Evolutionary conservation across 2,113 vertebrate species (phyloP).

Genomic region (Mobula hypostoma): DNA sequence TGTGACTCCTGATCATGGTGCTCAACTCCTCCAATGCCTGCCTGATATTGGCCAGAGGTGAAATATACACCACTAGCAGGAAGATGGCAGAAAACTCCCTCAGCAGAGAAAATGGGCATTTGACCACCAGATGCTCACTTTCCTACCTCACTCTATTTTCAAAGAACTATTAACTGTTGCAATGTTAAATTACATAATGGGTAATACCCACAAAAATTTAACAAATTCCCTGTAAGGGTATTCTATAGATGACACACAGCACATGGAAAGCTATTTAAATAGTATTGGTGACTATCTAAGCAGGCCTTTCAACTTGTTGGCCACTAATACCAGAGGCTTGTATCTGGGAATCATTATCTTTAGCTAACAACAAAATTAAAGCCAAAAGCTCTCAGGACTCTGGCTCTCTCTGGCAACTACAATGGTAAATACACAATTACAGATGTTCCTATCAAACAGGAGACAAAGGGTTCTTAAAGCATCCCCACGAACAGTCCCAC

Average conservation of each 20-base stretch:
- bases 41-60: no score
- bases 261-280: background rate
- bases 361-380: background rate
- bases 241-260: background rate
- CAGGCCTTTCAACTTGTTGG: background rate
- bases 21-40: no score
- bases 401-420: no score
- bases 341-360: background rate
- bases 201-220: background rate
- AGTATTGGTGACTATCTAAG: background rate
- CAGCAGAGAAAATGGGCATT: no score
- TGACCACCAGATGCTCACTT: background rate
- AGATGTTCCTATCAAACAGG: no score
- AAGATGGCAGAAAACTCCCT: no score
- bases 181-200: background rate
- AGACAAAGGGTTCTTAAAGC: no score
- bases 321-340: background rate
- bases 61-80: no score
- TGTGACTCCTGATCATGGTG: no score
- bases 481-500: no score
- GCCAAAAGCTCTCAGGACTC: no score
- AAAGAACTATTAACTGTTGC: background rate
- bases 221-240: background rate
- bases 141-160: background rate
- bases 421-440: no score